Evolutionary conservation across 2,888 invertebrate species (phyloP), one percentile per base, ranked within the genome.

Genomic region (Agrochola macilenta): DNA sequence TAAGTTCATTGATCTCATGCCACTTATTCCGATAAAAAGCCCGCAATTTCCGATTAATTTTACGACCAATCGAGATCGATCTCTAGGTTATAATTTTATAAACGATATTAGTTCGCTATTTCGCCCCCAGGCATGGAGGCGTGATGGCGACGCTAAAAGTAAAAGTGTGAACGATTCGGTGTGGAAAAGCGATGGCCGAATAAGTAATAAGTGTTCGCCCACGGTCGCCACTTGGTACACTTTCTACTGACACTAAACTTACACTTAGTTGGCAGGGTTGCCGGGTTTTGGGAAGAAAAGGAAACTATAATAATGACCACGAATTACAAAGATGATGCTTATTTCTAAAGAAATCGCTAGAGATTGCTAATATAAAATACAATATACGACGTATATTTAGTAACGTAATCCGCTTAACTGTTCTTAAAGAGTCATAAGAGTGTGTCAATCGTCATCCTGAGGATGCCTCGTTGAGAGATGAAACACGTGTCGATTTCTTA

Each of bases 111-210:
- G 68, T 73, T 65, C 8, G 58, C 74, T 60, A 85, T 75, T 72
- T 69, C 68, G 83, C 74, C 86, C 86, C 74, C 69, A 52, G 83
- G 89, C 88, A 82, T 81, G 84, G 83, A 88, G 85, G 85, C 83
- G 82, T 74, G 78, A 82, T 85, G 63, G 66, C 35, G n/a, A 76
- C 81, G 82, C 81, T 86, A 92, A 95, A 95, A 95, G 95, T 95
- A 95, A 95, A 95, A 95, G 95, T 94, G 91, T 90, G 91, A 86
- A 92, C 91, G 86, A 83, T 66, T 82, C 79, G 76, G 78, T 81
- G 82, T 71, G 82, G 88, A 85, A 89, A 89, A 88, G 83, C 85
- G 85, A 85, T 81, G 82, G 80, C 77, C 88, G 88, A 86, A 90
- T 90, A 89, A 81, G 81, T 89, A 85, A 89, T 89, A 86, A 87